phyloP scores from a whole-genome alignment of 2,888 invertebrate species.

The Pandemis corylana region DNA sequence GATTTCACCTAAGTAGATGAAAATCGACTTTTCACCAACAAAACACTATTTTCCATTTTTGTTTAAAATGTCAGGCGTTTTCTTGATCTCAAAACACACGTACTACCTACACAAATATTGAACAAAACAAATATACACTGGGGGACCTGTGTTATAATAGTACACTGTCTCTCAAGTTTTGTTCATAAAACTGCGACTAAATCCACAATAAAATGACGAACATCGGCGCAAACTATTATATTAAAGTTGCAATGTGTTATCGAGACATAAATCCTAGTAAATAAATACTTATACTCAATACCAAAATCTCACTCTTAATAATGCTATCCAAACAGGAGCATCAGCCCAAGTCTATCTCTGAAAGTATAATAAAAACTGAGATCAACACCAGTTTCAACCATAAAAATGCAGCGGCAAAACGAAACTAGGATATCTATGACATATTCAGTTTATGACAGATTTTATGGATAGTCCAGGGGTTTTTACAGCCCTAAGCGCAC shows the following conservation, averaged over 20 bases:
- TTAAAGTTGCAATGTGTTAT: neutral
- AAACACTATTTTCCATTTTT: too few species aligned
- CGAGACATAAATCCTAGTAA: neutral
- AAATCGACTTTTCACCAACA: too few species aligned
- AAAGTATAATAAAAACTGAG: conserved; percentile 44
- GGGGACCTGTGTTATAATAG: too few species aligned
- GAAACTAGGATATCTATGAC: conserved; percentile 58
- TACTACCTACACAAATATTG: too few species aligned
- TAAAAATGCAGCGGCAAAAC: conserved; percentile 54
- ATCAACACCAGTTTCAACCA: conserved; percentile 48
- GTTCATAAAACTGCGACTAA: too few species aligned
- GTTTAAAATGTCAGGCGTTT: too few species aligned
- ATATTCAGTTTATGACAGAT: conserved; percentile 59
- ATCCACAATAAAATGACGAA: neutral
- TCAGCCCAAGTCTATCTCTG: neutral
- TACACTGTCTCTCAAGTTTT: too few species aligned
- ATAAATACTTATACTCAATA: neutral
- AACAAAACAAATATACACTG: too few species aligned
- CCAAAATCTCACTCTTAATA: neutral
- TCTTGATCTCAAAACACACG: too few species aligned
- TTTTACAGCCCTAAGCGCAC: conserved; percentile 59
- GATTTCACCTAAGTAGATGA: too few species aligned
- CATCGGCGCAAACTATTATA: neutral
- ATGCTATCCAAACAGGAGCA: neutral
- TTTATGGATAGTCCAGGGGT: conserved; percentile 60